Evolutionary conservation across 2,113 vertebrate species (phyloP).

Genomic region (Pithys albifrons): DNA sequence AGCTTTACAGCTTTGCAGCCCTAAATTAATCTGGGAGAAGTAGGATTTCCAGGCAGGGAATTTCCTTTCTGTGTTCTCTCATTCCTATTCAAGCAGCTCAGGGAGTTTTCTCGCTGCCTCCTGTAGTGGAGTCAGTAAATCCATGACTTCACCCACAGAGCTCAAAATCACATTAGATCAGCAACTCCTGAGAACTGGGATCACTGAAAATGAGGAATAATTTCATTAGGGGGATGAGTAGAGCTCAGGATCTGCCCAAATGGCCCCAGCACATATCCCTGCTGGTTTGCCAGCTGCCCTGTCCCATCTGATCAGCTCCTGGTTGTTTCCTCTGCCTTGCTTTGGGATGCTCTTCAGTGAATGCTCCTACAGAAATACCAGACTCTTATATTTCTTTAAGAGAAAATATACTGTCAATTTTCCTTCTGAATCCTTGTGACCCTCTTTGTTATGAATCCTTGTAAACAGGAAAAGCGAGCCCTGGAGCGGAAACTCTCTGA

Average conservation of each 20-base stretch:
- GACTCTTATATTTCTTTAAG: neutral
- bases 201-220: neutral
- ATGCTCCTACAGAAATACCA: neutral
- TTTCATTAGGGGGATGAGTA: neutral
- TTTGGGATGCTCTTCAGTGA: neutral
- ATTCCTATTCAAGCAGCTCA: neutral
- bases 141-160: neutral
- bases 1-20: neutral
- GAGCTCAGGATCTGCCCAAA: neutral
- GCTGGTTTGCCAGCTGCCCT: neutral
- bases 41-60: neutral
- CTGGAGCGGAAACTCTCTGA: slow-evolving; percentile 93
- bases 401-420: neutral
- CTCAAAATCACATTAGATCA: neutral
- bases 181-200: neutral
- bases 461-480: slow-evolving; percentile 87
- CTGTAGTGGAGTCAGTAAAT: neutral
- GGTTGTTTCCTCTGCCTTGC: neutral
- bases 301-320: neutral
- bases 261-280: neutral
- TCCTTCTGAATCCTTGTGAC: neutral
- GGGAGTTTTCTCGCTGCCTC: neutral
- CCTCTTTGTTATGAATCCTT: slow-evolving; percentile 32
- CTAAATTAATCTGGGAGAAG: neutral
- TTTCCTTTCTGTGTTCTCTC: neutral